Evolutionary conservation across 30 jellyfish, hydroid and myxozoan species (phyloP), one percentile per base, ranked within the genome.

Genomic region (Cassiopea andromeda): DNA sequence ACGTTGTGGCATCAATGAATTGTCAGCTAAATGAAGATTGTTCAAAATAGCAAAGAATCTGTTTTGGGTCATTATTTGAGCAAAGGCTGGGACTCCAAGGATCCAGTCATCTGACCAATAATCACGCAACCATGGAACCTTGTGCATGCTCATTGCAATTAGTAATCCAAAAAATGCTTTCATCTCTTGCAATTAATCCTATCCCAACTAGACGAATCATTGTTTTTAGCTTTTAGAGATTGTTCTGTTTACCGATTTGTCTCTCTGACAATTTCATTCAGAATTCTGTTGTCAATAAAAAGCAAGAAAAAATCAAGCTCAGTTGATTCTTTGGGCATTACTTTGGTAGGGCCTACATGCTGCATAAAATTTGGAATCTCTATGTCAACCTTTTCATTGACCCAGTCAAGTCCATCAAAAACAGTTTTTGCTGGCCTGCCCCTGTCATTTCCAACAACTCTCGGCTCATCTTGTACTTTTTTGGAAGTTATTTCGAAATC

Each of bases 121-220:
- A 58, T 75, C 69, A 46, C 69, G 83, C 60, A 72, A 50, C 81
- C 50, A 75, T 75, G 83, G 83, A 75, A 44, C 83, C 64, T 46
- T 75, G 81, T 72, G 81, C 47, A 72, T 16, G 81, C 81, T 72
- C 81, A 75, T 75, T 58, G 64, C 83, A 75, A 75, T 75, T 54
- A 75, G 83, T 58, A 75, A 46, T n/a, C 83, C 67, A 44, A 44
- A 75, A 1, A 75, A 75, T 75, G 83, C 67, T 46, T 75, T 46
- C 44, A 75, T 18, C 83, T 75, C 83, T 44, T 49, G 69, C 38
- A 75, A 44, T 44, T 75, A 71, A 75, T 46, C 64, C 43, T 46
- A 75, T 14, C 49, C 81, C 81, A 72, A 18, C 49, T 72, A 72
- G 81, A 72, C 0, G 49, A 46, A 72, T 72, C 81, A 17, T 17